Evolutionary conservation across 2,113 vertebrate species (phyloP), one percentile per base, ranked within the genome.

Genomic region (Daphoenositta chrysoptera): DNA sequence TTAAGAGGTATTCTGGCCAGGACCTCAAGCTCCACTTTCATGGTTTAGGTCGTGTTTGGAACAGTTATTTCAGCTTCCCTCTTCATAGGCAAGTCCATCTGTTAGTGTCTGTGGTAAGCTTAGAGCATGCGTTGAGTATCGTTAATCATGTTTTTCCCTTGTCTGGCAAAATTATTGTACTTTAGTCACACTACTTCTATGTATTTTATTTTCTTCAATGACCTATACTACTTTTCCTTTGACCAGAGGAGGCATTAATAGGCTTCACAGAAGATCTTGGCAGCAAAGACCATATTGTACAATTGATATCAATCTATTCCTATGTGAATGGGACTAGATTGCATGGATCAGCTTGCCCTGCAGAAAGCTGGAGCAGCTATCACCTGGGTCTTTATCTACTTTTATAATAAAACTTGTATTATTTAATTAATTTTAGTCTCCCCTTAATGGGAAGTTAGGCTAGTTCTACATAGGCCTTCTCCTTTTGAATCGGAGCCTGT

Each of bases 261-360:
- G 73, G 57, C 71, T 94, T 95, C 45, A 65, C 6, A 56, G 84
- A 83, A 82, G 68, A 87, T 69, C 72, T 92, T 75, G 58, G 75
- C 87, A 94, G 87, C 51, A 79, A 97, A 96, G 89, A 90, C 84
- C 71, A 89, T 51, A 79, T 51, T 68, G 58, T 87, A 60, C 57
- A 95, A 92, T 83, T 91, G 75, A 92, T 87, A 95, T 80, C 54
- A 39, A 47, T 91, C 75, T 79, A 86, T 48, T 8, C 19, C 60
- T 47, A n/a, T 77, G 40, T 60, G 53, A 96, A 66, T 93, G 61
- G 95, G 92, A 47, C 58, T n/a, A 75, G 35, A n/a, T 85, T 85
- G 51, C 85, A 83, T 76, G 90, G 97, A 96, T 95, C 85, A 91
- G 56, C 51, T 87, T 48, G 69, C 18, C 39, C 58, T 72, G 39